These are phyloP conservation scores for Tyria jacobaeae DNA, from an alignment of 2,888 invertebrate genomes.

Conservation along the genomic window DNA sequence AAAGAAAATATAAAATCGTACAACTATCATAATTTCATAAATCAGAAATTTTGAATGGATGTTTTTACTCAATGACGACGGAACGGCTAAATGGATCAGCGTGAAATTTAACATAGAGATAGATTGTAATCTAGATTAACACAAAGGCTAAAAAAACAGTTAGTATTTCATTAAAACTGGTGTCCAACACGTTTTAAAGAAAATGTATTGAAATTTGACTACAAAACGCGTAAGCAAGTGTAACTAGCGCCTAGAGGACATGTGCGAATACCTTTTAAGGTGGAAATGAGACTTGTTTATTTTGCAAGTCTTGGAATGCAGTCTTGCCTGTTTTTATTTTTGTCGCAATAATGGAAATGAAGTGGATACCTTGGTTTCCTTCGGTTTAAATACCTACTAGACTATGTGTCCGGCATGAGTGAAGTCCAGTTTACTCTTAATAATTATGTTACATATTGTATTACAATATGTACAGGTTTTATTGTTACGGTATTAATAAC, in stretches of 20 bases:
- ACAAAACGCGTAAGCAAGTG: background rate
- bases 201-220: background rate
- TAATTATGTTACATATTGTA: no score
- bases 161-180: no score
- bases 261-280: constrained; percentile 71
- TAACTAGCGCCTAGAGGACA: constrained; percentile 51
- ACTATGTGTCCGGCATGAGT: background rate
- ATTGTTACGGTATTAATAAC: no score
- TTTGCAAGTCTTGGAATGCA: constrained; percentile 66
- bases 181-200: background rate
- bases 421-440: background rate
- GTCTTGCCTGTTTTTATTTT: constrained; percentile 59
- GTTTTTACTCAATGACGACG: no score
- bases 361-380: constrained; percentile 23
- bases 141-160: no score
- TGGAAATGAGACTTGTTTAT: constrained; percentile 57
- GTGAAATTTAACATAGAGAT: no score
- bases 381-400: background rate
- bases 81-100: no score
- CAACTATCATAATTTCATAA: no score
- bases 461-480: background rate
- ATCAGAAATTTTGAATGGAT: no score
- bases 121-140: no score
- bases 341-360: constrained; percentile 32
- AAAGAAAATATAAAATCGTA: no score